These are phyloP conservation scores for Barypeithes pellucidus DNA, from an alignment of 2,888 invertebrate genomes.

Conservation along the genomic window DNA sequence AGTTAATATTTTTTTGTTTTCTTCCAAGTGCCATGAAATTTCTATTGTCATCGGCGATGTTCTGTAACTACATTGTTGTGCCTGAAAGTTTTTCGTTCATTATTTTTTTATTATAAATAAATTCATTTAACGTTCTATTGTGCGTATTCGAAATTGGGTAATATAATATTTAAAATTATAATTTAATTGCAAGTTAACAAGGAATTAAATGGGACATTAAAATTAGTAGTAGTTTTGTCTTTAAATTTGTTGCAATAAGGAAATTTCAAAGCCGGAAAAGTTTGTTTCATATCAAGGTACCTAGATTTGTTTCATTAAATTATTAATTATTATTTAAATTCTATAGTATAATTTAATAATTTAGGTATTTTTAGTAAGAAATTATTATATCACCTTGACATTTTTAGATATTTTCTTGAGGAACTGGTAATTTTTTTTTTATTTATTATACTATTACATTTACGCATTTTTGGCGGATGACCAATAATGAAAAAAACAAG, in stretches of 20 bases:
- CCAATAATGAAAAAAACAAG: background rate
- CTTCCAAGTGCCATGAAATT: background rate
- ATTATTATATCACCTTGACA: slow-evolving; percentile 9
- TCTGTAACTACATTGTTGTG: background rate
- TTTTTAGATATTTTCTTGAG: slow-evolving; percentile 5
- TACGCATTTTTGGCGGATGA: background rate
- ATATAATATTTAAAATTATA: background rate
- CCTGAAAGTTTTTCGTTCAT: background rate
- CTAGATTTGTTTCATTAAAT: background rate
- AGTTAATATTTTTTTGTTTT: background rate
- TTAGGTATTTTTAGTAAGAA: background rate
- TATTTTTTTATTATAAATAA: slow-evolving; percentile 4
- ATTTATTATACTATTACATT: background rate
- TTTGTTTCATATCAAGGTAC: no score
- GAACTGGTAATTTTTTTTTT: background rate
- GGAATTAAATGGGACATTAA: no score
- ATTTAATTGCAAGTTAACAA: no score
- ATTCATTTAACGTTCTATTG: background rate
- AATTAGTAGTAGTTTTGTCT: no score
- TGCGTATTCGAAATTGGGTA: background rate
- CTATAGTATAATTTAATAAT: slow-evolving; percentile 3
- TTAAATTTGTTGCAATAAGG: background rate
- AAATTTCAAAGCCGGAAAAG: background rate
- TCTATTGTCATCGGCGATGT: background rate
- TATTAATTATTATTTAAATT: slow-evolving; percentile 4